Base-by-base conservation (phyloP, 2,797 vertebrate genomes). In the Sandelia bainsii region DNA sequence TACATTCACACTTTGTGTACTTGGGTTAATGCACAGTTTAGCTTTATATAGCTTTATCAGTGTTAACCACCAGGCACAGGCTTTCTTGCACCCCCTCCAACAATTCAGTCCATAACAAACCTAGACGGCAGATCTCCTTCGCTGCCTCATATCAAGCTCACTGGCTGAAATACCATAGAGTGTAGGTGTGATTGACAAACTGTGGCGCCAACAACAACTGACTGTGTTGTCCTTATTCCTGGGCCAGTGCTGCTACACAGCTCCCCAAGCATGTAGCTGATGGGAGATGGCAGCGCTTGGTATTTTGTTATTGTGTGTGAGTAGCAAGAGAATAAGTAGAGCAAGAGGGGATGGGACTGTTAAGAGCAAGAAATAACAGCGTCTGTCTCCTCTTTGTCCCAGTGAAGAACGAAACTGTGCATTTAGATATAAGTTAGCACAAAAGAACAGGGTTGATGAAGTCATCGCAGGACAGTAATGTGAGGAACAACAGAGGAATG, bases 211-310 rank as follows among this genome's bases (percentile, higher is more conserved):
- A 83, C 82, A 84, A 83, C 79, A 75, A 69, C 79, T 70, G 82
- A 70, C 75, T 81, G 79, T 80, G 83, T n/a, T 82, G 82, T 76
- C 87, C 83, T 86, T 67, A 81, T 80, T 87, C 67, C 34, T 52
- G 32, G 80, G 73, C 70, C 53, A 34, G 49, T 6, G 10, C 71
- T 60, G 72, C 70, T 32, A 77, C 53, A 48, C 74, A 59, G 62
- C 78, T 84, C 73, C 62, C 69, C 75, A 32, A 81, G 83, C 83
- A 68, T 67, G 77, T 87, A 52, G 87, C 80, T 80, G 87, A 90
- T 77, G 83, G 78, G 89, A 88, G 85, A 90, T 82, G 90, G 88
- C 87, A 86, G 87, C n/a, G 81, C 90, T 87, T 81, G 85, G 89
- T 85, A 84, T 90, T 89, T 89, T 79, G 85, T 88, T 87, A 84